Base-by-base conservation (phyloP, 1,140 invertebrate genomes). In the Mylabris phalerata region DNA sequence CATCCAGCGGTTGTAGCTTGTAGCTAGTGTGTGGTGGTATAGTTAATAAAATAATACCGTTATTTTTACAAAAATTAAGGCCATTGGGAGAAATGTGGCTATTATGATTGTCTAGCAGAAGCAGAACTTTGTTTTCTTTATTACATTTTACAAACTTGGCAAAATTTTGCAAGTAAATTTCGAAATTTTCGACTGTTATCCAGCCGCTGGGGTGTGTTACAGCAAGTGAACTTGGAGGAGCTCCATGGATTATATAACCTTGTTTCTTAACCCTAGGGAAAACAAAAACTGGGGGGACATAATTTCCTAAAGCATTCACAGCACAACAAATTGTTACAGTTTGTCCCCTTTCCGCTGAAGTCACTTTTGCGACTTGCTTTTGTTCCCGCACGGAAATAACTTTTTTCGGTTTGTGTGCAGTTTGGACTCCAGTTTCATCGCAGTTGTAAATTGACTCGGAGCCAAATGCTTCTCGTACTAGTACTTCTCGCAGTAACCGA, bases 371-470 rank as follows among this genome's bases (percentile, higher is more conserved):
- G n/a, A 78, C 67, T 71, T 77, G 74, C 58, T 74, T 75, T 5
- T 26, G 45, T 13, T 71, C 71, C 63, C 60, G 68, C 9, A 5
- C 25, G 42, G 67, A 68, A 32, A 75, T 39, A 32, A 74, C 50
- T 63, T 63, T 70, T 19, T 58, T 51, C 13, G 66, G 67, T 48
- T 62, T 66, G 58, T 72, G 75, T 1, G 78, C 77, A 10, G 76
- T 78, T 1, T 73, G 77, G 19, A 74, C 61, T 9, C 72, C 72
- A 4, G 55, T 75, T 66, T 79, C 75, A 65, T 78, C 75, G 7
- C 76, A 63, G 59, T 79, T 79, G 42, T 63, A 77, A 25, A 79
- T 75, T 48, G 62, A 40, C 47, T 57, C 50, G 13, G 60, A 38
- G 47, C 52, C 45, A 59, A 68, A 71, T 7, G 63, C 61, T 47